Base-by-base conservation (phyloP, 1,140 invertebrate genomes). In the Lasaia peninsularis region DNA sequence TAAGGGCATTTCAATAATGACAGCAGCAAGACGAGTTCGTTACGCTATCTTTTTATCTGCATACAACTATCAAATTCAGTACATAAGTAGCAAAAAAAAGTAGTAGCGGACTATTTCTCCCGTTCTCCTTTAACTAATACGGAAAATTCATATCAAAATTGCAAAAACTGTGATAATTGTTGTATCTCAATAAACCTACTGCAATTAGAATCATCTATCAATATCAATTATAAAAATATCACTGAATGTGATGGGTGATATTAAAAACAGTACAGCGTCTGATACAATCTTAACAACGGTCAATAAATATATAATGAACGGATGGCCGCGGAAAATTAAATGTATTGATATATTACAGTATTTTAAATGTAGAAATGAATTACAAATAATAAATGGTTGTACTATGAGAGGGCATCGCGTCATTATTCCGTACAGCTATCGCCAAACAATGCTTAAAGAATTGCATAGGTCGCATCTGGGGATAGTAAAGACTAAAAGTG, bases 271-370 rank as follows among this genome's bases (percentile, higher is more conserved):
- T 16, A 63, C 60, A 2, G 52, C 48, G 8, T 14, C 49, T 11
- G 67, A 66, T 16, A 63, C 52, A 4, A 21, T 57, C 4, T 35
- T 68, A n/a, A 11, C 52, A 35, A 69, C 58, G 0, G 71, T 73
- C 0, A 50, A 51, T n/a, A 67, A 62, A 14, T 71, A 69, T 50
- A 63, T 69, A 53, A 31, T 56, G n/a, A 18, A 48, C 6, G 64
- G 71, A n/a, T 74, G 69, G 66, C 69, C 66, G 10, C 40, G 64
- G 6, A 71, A 71, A 53, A 71, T 71, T 6, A 58, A 24, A 14
- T 66, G 67, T 63, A 65, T 63, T 48, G 7, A 12, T n/a, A 56
- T 72, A 48, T 28, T 53, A 18, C 69, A 63, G 5, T 72, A 63
- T 63, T 75, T 68, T 58, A 12, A 62, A 12, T 72, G 69, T 48